phyloP scores from a whole-genome alignment of 2,888 invertebrate genomes.

The Caenorhabditis becei region DNA sequence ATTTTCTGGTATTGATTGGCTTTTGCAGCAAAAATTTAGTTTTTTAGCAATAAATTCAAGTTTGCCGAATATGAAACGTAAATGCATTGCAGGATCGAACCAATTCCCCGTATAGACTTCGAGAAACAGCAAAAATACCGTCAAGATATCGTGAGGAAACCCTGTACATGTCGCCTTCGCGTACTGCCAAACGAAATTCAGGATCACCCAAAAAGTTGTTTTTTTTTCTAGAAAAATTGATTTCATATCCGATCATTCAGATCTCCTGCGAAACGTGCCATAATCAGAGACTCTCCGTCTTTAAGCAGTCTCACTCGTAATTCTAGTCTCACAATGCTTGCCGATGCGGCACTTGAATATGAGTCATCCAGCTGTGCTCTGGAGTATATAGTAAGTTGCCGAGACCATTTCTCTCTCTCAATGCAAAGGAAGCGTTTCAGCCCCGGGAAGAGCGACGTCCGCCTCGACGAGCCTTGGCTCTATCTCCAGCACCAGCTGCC shows the following conservation, averaged over 20 bases:
- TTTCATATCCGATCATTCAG: conserved; percentile 10
- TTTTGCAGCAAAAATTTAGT: neutral
- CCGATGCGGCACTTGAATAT: conserved; percentile 44
- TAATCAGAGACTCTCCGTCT: conserved; percentile 40
- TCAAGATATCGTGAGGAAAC: conserved; percentile 70
- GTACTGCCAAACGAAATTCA: conserved; percentile 31
- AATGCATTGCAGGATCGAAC: conserved; percentile 42
- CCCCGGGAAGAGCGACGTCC: conserved; percentile 34
- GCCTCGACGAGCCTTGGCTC: conserved; percentile 30
- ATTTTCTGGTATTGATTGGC: conserved; percentile 3
- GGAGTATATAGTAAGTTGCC: conserved; percentile 27
- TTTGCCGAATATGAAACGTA: neutral
- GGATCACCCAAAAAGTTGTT: conserved; percentile 56
- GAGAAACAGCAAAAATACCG: conserved; percentile 67
- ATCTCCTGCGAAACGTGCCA: conserved; percentile 42
- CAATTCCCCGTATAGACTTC: conserved; percentile 65
- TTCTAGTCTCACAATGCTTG: conserved; percentile 48
- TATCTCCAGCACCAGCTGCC: conserved; percentile 24
- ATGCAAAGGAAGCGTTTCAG: conserved; percentile 20
- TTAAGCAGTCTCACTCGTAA: conserved; percentile 27
- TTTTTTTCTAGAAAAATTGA: neutral
- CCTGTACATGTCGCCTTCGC: conserved; percentile 27
- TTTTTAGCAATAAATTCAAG: no score
- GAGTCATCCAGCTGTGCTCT: conserved; percentile 38
- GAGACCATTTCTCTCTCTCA: neutral